Evolutionary conservation across 2,888 invertebrate genomes (phyloP).

Genomic region (Campoletis raptor): DNA sequence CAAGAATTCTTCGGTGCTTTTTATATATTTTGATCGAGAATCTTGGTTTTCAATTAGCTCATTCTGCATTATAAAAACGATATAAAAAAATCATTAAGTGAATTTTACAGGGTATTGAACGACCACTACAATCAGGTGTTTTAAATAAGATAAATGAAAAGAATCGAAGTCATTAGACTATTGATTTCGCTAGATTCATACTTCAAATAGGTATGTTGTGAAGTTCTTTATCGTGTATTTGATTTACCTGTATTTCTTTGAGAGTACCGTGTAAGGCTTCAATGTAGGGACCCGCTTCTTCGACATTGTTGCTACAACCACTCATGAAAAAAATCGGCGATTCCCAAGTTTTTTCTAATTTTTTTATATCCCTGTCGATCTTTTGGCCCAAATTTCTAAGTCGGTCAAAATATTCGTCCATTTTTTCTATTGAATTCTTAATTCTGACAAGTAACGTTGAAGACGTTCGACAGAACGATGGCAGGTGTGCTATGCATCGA

Average conservation of each 20-base stretch:
- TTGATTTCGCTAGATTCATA: neutral
- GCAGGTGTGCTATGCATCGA: neutral
- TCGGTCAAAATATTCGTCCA: slow-evolving; percentile 36
- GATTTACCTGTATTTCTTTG: slow-evolving; percentile 50
- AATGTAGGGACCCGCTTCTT: slow-evolving; percentile 34
- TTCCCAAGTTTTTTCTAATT: slow-evolving; percentile 58
- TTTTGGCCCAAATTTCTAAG: slow-evolving; percentile 28
- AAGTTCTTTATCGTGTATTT: neutral
- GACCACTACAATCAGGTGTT: neutral
- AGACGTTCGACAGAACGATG: neutral
- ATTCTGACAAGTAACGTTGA: neutral
- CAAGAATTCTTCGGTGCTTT: slow-evolving; percentile 11
- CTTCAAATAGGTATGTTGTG: neutral
- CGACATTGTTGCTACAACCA: slow-evolving; percentile 45
- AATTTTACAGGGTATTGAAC: neutral
- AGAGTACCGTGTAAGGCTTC: slow-evolving; percentile 46
- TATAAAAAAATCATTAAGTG: neutral
- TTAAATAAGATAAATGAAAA: neutral
- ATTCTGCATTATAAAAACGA: slow-evolving; percentile 17
- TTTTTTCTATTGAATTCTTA: neutral
- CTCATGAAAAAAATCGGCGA: slow-evolving; percentile 52
- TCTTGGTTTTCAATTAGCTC: slow-evolving; percentile 34
- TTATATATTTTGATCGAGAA: slow-evolving; percentile 9
- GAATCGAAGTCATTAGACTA: neutral
- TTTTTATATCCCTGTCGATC: slow-evolving; percentile 45